phyloP scores from a whole-genome alignment of 53 echinoderm and acorn worm species.

The Astropecten irregularis region DNA sequence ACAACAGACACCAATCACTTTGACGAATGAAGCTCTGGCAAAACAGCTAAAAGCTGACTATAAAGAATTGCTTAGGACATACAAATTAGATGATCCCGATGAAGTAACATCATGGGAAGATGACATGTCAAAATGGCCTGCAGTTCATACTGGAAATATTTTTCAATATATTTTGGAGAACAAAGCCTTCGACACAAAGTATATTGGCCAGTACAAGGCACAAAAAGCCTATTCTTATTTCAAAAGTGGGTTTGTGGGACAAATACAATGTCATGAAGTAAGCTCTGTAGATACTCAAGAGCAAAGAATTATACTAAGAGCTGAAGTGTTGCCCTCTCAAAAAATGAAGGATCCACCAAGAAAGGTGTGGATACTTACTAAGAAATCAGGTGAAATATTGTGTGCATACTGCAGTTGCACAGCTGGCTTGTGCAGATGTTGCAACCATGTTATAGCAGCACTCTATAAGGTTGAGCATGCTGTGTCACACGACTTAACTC shows the following conservation, averaged over 20 bases:
- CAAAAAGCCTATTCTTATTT: slow-evolving; percentile 14
- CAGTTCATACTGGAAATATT: slow-evolving; percentile 1
- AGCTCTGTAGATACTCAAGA: slow-evolving; percentile 3
- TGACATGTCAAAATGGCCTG: not conserved
- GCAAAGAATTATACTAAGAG: slow-evolving; percentile 1
- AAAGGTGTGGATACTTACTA: slow-evolving; percentile 3
- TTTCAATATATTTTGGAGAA: slow-evolving; percentile 1
- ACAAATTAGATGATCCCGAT: not conserved
- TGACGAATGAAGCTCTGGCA: not conserved
- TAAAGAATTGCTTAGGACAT: slow-evolving; percentile 1
- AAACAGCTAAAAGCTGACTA: slow-evolving; percentile 6
- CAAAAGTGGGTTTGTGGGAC: slow-evolving; percentile 10
- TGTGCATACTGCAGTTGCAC: slow-evolving; percentile 2
- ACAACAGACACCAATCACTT: not conserved
- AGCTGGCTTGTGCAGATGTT: slow-evolving; percentile 11
- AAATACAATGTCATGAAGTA: not conserved
- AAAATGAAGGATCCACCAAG: not conserved
- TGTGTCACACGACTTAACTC: slow-evolving; percentile 6
- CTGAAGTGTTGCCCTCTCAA: slow-evolving; percentile 3
- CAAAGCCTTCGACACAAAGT: slow-evolving; percentile 11
- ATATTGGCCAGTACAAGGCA: slow-evolving; percentile 10
- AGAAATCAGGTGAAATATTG: slow-evolving; percentile 9
- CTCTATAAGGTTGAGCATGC: slow-evolving; percentile 11
- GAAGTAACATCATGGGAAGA: not conserved
- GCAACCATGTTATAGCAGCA: slow-evolving; percentile 10